Conservation (phyloP, 2,888 invertebrate species). For the Tethea ocularis region DNA sequence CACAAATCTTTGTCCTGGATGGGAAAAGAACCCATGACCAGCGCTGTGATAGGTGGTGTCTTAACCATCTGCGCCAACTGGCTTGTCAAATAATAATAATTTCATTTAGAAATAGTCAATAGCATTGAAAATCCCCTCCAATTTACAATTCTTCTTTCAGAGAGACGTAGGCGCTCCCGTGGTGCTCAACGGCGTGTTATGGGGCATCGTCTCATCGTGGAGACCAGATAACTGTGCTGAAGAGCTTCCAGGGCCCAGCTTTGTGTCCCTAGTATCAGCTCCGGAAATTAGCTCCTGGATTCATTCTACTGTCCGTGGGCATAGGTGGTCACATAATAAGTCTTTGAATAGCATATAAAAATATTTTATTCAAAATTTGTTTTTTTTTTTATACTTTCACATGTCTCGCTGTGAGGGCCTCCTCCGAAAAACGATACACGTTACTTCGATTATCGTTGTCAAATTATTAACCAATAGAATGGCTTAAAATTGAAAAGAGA, state of each 20-base stretch:
- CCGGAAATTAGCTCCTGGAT: constrained; percentile 58
- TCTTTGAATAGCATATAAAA: neutral
- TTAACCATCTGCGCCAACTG: no score
- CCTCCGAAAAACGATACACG: no score
- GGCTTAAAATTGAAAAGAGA: no score
- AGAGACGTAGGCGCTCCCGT: constrained; percentile 66
- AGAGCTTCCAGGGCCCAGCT: constrained; percentile 37
- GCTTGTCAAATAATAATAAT: no score
- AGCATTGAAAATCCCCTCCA: no score
- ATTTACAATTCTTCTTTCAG: constrained; percentile 41
- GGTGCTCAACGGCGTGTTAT: constrained; percentile 58
- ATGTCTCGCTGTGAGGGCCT: no score
- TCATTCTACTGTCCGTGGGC: constrained; percentile 42
- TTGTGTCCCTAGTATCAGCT: constrained; percentile 52
- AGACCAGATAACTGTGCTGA: constrained; percentile 50
- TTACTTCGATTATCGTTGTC: no score
- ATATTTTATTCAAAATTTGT: neutral
- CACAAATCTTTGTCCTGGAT: no score
- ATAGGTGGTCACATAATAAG: constrained; percentile 28
- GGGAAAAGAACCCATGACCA: no score
- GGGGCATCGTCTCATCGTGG: constrained; percentile 67
- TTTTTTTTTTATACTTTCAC: neutral
- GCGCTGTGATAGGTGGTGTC: no score
- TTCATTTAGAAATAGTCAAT: no score
- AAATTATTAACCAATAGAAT: no score